Conservation (phyloP, 2,113 vertebrate species). For the Seriola dumerili region DNA sequence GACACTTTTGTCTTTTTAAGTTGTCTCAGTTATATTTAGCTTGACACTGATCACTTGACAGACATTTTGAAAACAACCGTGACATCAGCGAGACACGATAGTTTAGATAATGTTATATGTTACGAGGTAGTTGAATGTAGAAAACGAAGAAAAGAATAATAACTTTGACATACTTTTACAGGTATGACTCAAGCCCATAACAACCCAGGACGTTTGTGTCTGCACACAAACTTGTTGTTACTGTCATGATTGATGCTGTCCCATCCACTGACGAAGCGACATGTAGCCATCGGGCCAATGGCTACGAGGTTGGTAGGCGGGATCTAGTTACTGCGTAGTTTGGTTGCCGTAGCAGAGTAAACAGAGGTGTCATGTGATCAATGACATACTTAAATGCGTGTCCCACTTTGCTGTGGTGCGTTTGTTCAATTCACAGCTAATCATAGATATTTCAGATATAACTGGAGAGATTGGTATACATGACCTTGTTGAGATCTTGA, state of each 20-base stretch:
- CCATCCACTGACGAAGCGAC: constrained; percentile 34
- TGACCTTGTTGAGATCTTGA: neutral
- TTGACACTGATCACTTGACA: constrained; percentile 1
- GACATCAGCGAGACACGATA: neutral
- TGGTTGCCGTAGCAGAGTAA: constrained; percentile 57
- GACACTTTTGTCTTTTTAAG: neutral
- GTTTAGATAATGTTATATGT: neutral
- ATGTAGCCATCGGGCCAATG: constrained; percentile 41
- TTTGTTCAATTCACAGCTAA: constrained; percentile 1
- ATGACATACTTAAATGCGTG: neutral
- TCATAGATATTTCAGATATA: neutral
- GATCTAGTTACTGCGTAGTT: neutral
- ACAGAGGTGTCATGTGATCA: constrained; percentile 74
- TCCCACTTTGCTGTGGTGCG: constrained; percentile 4
- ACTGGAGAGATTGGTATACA: no score
- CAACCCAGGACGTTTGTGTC: constrained; percentile 46
- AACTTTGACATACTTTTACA: constrained; percentile 79
- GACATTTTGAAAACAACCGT: neutral
- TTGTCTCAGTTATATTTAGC: constrained; percentile 22
- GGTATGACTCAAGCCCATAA: constrained; percentile 62
- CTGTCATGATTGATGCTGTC: constrained; percentile 17
- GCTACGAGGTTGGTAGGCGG: constrained; percentile 32
- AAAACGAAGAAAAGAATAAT: constrained; percentile 17
- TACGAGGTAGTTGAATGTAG: neutral
- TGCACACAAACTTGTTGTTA: constrained; percentile 55